Percentiles rank a stretch among this genome's conserved stretches.
phyloP scores from a whole-genome alignment of 1,140 invertebrate species.

The Helicoverpa armigera region DNA sequence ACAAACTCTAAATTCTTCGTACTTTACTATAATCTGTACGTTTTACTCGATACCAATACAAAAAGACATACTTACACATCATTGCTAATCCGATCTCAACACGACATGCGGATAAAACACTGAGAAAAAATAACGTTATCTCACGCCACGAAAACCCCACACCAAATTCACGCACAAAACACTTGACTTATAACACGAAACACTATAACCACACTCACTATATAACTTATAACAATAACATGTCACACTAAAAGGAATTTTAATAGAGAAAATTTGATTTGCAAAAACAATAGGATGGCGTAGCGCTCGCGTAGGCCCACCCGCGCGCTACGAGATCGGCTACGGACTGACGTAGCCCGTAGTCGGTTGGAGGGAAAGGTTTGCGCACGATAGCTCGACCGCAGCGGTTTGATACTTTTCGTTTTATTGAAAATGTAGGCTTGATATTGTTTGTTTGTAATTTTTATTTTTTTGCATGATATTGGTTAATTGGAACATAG shows the following conservation, averaged over 20 bases:
- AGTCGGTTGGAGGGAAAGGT: conserved; percentile 70
- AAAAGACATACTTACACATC: conserved; percentile 44
- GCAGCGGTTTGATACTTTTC: conserved; percentile 48
- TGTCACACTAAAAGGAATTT: conserved; percentile 44
- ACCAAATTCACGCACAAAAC: conserved; percentile 14
- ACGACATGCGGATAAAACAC: conserved; percentile 31
- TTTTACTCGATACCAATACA: conserved; percentile 1
- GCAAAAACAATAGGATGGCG: conserved; percentile 54
- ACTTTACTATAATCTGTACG: not conserved
- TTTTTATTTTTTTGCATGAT: not conserved
- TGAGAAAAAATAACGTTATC: conserved; percentile 50
- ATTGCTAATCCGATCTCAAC: conserved; percentile 27
- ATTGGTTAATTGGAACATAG: not conserved
- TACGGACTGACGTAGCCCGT: conserved; percentile 72
- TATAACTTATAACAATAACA: conserved; percentile 3
- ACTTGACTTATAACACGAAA: not conserved
- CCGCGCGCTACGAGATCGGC: conserved; percentile 60
- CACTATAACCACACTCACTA: conserved; percentile 9
- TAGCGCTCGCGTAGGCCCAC: conserved; percentile 57
- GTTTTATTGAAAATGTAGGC: not conserved
- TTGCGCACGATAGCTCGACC: conserved; percentile 65
- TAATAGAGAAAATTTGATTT: conserved; percentile 60
- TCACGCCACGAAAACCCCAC: conserved; percentile 24
- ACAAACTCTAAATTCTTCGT: no score
- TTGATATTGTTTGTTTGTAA: not conserved